Evolutionary conservation across 23 tunicate genomes (phyloP).

Genomic region (Ascidia mentula): DNA sequence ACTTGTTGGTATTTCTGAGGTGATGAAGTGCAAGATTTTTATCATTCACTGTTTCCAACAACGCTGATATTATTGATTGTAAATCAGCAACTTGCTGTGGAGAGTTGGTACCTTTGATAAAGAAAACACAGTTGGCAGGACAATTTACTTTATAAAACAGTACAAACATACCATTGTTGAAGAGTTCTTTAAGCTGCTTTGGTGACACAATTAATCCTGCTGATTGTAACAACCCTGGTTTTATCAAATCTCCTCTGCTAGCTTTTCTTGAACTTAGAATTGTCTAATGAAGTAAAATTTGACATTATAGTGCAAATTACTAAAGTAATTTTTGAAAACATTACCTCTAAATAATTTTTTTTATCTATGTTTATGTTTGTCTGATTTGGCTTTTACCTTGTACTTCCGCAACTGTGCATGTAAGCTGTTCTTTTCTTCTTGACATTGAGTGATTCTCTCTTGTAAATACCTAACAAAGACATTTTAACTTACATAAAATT

Average conservation of each 20-base stretch:
- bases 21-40: slow-evolving; percentile 88
- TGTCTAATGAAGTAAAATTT: slow-evolving; percentile 42
- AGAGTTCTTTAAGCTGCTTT: slow-evolving; percentile 54
- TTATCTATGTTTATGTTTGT: no score
- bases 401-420: slow-evolving; percentile 66
- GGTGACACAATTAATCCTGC: slow-evolving; percentile 75
- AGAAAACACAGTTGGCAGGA: background rate
- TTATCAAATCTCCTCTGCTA: slow-evolving; percentile 26
- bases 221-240: slow-evolving; percentile 34
- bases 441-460: slow-evolving; percentile 80
- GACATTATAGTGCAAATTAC: no score
- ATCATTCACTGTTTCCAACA: slow-evolving; percentile 81
- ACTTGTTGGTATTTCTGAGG: slow-evolving; percentile 89
- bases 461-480: slow-evolving; percentile 57
- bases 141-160: background rate
- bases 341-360: no score
- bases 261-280: slow-evolving; percentile 41
- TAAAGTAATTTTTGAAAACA: no score
- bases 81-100: slow-evolving; percentile 59
- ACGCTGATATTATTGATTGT: slow-evolving; percentile 73
- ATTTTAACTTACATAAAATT: background rate
- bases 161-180: slow-evolving; percentile 19
- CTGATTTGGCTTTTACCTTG: no score
- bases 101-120: slow-evolving; percentile 31
- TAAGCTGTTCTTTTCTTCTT: slow-evolving; percentile 75